These are phyloP conservation scores for Microcebus tavaratra DNA, from an alignment of 2,113 vertebrate genomes.

Conservation along the genomic window DNA sequence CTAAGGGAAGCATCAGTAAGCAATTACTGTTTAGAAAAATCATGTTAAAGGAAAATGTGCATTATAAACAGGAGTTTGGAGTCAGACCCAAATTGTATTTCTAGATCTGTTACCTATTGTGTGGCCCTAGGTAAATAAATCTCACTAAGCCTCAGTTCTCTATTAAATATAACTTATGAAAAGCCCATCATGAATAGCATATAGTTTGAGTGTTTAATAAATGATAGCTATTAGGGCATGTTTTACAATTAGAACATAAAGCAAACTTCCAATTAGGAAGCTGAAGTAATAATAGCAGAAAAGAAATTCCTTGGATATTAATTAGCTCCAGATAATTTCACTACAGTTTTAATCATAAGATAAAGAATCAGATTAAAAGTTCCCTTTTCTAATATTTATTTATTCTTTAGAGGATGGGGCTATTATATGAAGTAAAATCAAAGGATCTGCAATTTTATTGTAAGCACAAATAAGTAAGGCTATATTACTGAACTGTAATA, in stretches of 20 bases:
- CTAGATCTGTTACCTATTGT: background rate
- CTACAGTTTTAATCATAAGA: constrained; percentile 21
- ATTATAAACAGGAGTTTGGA: background rate
- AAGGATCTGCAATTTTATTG: background rate
- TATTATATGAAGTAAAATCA: background rate
- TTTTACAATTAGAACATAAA: background rate
- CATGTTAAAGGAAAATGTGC: background rate
- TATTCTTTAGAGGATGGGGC: background rate
- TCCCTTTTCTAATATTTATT: constrained; percentile 12
- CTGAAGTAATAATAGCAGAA: background rate
- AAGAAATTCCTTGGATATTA: background rate
- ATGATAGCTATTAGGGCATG: background rate
- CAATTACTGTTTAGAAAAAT: background rate
- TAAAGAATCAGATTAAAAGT: background rate
- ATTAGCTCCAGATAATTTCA: background rate
- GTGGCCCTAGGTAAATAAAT: background rate
- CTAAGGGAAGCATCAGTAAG: background rate
- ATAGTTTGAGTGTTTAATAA: background rate
- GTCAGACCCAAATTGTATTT: background rate
- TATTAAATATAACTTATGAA: background rate
- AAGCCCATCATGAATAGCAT: background rate
- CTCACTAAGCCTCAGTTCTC: background rate
- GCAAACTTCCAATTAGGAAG: constrained; percentile 15
- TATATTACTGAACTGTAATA: too few species aligned
- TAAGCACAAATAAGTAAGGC: too few species aligned